A percentile compares a stretch with the other conserved stretches of the same genome.
phyloP scores from a whole-genome alignment of 2,113 vertebrate species.

The Pseudorectes ferrugineus region DNA sequence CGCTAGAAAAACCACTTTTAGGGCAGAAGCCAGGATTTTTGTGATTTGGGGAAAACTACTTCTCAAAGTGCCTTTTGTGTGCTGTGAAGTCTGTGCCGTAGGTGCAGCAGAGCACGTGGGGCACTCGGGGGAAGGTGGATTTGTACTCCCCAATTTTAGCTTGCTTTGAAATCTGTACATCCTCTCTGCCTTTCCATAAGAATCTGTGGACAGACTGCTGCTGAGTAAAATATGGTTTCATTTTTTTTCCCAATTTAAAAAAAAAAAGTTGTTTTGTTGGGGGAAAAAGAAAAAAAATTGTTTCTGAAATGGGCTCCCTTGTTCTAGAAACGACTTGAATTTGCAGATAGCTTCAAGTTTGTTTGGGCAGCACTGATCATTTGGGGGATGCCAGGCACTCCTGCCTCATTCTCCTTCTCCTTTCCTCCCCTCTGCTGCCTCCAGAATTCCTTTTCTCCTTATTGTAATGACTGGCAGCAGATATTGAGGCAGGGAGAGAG shows the following conservation, averaged over 20 bases:
- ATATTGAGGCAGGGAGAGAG: background rate
- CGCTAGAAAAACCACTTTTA: background rate
- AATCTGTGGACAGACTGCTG: background rate
- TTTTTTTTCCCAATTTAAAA: fast-evolving
- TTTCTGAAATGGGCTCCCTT: background rate
- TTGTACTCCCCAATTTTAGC: background rate
- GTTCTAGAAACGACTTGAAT: background rate
- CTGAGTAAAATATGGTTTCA: background rate
- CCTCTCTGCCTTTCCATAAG: background rate
- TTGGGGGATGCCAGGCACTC: background rate
- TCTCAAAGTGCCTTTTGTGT: background rate
- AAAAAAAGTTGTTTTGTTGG: background rate
- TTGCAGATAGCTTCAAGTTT: background rate
- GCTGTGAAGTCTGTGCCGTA: background rate
- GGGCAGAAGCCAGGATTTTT: background rate
- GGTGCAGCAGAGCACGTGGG: background rate
- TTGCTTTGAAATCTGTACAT: background rate
- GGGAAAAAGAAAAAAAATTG: fast-evolving
- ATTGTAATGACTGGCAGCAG: background rate
- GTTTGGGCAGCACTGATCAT: background rate
- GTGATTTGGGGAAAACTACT: background rate
- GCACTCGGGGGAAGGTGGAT: background rate
- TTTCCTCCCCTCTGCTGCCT: background rate
- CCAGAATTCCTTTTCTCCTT: background rate
- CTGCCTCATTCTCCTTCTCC: background rate